Percentiles rank a stretch among this genome's conserved stretches.
Evolutionary conservation across 1,140 invertebrate genomes (phyloP).

Genomic region (Megalonaias nervosa): DNA sequence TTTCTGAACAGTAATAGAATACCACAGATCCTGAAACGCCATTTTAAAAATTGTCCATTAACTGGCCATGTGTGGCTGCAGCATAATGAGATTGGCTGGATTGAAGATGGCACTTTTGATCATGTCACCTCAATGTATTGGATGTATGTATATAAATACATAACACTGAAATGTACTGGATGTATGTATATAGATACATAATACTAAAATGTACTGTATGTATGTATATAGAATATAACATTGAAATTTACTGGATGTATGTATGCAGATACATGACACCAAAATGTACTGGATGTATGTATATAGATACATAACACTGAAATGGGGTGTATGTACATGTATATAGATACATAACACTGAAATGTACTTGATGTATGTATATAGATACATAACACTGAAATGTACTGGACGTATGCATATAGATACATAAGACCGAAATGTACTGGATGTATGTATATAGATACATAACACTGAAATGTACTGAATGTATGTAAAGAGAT

Average conservation of each 20-base stretch:
- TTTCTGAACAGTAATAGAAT: conserved; percentile 42
- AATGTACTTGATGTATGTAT: not conserved
- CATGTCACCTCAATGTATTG: conserved; percentile 36
- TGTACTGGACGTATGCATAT: conserved; percentile 6
- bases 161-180: not conserved
- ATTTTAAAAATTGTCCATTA: conserved; percentile 42
- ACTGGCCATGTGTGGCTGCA: conserved; percentile 26
- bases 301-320: too few species aligned
- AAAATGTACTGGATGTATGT: too few species aligned
- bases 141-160: conserved; percentile 37
- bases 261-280: conserved; percentile 21
- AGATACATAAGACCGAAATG: too few species aligned
- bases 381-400: too few species aligned
- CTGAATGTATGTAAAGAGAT: conserved; percentile 23
- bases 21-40: conserved; percentile 39
- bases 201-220: too few species aligned
- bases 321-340: not conserved
- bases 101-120: conserved; percentile 54
- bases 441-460: conserved; percentile 36
- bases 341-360: too few species aligned
- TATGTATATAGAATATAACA: too few species aligned
- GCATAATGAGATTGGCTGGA: conserved; percentile 51
- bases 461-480: too few species aligned
- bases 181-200: too few species aligned
- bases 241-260: conserved; percentile 5